Percentiles rank a stretch among this genome's conserved stretches.
Conservation (phyloP, 1,140 invertebrate genomes). For the Penaeus indicus region DNA sequence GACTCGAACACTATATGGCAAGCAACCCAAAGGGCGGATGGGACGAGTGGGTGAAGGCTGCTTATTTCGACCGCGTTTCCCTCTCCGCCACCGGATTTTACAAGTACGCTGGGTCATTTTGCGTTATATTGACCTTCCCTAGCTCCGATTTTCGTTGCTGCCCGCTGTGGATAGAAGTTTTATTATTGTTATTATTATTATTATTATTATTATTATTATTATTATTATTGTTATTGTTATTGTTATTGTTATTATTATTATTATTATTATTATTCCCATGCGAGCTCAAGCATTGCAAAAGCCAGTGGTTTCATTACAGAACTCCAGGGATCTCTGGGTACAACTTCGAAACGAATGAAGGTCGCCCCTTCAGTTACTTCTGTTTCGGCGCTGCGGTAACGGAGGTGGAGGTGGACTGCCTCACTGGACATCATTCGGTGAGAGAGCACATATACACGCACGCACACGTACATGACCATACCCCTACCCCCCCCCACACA, state of each 20-base stretch:
- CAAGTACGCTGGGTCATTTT: conserved; percentile 68
- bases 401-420: conserved; percentile 89
- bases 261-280: too few species aligned
- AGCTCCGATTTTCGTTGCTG: too few species aligned
- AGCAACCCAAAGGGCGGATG: conserved; percentile 82
- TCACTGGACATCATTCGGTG: conserved; percentile 88
- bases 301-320: neutral
- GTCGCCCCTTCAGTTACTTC: conserved; percentile 79
- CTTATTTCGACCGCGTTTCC: conserved; percentile 84
- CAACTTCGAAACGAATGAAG: conserved; percentile 13
- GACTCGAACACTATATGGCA: conserved; percentile 80
- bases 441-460: neutral
- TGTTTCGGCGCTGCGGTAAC: conserved; percentile 84
- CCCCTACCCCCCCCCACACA: too few species aligned
- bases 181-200: too few species aligned
- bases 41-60: conserved; percentile 86
- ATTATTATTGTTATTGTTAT: too few species aligned
- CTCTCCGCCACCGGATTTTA: conserved; percentile 90
- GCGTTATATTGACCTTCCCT: too few species aligned
- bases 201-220: too few species aligned
- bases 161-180: too few species aligned
- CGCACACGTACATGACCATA: too few species aligned
- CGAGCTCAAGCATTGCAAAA: too few species aligned
- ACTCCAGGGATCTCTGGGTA: neutral
- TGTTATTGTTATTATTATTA: too few species aligned